Percentiles rank a stretch among this genome's conserved stretches.
Conservation (phyloP, 2,113 vertebrate genomes). For the Mionectes macconnelli region DNA sequence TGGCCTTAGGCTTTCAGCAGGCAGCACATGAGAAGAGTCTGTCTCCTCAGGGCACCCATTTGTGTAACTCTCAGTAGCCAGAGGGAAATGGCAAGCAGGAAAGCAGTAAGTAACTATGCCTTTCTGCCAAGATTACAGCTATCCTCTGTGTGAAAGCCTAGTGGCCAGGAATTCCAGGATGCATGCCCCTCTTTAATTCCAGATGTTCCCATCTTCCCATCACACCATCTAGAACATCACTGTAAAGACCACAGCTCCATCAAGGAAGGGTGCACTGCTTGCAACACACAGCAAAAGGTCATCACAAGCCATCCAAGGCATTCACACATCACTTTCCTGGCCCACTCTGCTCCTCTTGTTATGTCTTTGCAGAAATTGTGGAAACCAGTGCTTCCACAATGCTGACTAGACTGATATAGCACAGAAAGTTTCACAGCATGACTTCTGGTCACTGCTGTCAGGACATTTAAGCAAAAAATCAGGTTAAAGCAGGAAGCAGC, state of each 20-base stretch:
- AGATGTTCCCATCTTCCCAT: not conserved
- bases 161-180: not conserved
- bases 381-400: not conserved
- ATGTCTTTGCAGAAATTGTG: not conserved
- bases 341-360: not conserved
- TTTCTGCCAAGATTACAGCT: not conserved
- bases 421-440: not conserved
- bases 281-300: not conserved
- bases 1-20: not conserved
- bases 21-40: not conserved
- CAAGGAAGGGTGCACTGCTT: not conserved
- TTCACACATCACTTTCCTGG: not conserved
- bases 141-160: not conserved
- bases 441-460: not conserved
- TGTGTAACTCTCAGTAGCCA: not conserved
- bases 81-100: not conserved
- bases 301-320: not conserved
- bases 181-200: not conserved
- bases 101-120: not conserved
- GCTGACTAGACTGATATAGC: fast-evolving
- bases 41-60: not conserved
- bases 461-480: not conserved
- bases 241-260: not conserved
- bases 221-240: not conserved
- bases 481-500: not conserved